Evolutionary conservation across 1,140 invertebrate species (phyloP).

Genomic region (Cherax quadricarinatus): DNA sequence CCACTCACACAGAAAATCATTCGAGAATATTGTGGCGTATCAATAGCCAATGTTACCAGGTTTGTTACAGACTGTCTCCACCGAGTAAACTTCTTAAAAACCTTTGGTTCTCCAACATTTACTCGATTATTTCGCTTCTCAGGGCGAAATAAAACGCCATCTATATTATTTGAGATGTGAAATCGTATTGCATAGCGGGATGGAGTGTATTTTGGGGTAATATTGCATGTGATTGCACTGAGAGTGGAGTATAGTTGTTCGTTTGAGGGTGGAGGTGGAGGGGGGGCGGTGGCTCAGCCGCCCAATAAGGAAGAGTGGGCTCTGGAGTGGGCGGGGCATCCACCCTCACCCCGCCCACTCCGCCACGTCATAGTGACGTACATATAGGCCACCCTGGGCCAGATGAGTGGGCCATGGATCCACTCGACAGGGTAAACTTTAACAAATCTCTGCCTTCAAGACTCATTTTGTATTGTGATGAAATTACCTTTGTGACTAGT

Average conservation of each 20-base stretch:
- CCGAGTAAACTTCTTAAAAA: background rate
- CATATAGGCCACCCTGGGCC: background rate
- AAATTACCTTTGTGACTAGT: too few species aligned
- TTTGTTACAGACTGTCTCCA: conserved; percentile 13
- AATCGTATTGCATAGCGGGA: background rate
- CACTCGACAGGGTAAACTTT: too few species aligned
- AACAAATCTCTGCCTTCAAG: too few species aligned
- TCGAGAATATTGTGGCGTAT: conserved; percentile 29
- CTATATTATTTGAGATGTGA: background rate
- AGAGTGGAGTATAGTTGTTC: background rate
- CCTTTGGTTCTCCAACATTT: background rate
- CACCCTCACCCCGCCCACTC: background rate
- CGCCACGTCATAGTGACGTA: conserved; percentile 9
- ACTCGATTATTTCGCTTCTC: background rate
- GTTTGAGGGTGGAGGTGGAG: conserved; percentile 2
- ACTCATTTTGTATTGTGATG: too few species aligned
- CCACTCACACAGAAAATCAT: conserved; percentile 14
- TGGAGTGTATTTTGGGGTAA: background rate
- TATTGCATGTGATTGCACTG: background rate
- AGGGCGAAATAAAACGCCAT: background rate
- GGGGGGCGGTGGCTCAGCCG: conserved; percentile 3
- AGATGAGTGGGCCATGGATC: background rate
- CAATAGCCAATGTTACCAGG: background rate
- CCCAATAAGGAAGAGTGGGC: conserved; percentile 41
- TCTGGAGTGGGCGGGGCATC: conserved; percentile 1